phyloP scores from a whole-genome alignment of 2,797 vertebrate species.

The Poeciliopsis gracilis region DNA sequence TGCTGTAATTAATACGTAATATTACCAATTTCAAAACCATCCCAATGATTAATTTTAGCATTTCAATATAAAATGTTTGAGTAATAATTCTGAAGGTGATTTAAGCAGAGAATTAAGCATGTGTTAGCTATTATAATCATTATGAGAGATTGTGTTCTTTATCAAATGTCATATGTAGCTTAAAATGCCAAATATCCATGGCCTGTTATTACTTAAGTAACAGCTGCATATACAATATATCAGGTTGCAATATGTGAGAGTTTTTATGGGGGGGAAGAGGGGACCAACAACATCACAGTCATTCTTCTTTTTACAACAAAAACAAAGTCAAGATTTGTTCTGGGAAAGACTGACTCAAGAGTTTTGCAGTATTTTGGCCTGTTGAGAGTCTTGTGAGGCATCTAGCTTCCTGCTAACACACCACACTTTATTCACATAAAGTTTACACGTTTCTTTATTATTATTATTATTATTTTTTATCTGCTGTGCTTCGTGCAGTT shows the following conservation, averaged over 20 bases:
- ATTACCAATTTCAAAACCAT: not conserved
- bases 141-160: constrained; percentile 11
- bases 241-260: not conserved
- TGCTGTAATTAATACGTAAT: not conserved
- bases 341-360: not conserved
- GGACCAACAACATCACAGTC: not conserved
- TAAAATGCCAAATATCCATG: constrained; percentile 8
- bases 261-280: too few relatives aligned
- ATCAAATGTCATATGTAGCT: constrained; percentile 15
- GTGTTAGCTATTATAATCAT: not conserved
- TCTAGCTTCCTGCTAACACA: not conserved
- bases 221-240: not conserved
- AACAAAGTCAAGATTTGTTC: not conserved
- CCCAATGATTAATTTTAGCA: not conserved
- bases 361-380: not conserved
- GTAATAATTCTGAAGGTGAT: constrained; percentile 23
- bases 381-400: not conserved
- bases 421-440: not conserved
- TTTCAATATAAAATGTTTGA: constrained; percentile 25
- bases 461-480: not conserved
- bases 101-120: constrained; percentile 7
- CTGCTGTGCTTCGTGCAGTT: not conserved
- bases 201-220: constrained; percentile 2
- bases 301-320: not conserved
- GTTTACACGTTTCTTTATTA: not conserved